Percentiles rank a stretch among this genome's conserved stretches.
Conservation (phyloP, 2,113 vertebrate species). For the Agapornis roseicollis region DNA sequence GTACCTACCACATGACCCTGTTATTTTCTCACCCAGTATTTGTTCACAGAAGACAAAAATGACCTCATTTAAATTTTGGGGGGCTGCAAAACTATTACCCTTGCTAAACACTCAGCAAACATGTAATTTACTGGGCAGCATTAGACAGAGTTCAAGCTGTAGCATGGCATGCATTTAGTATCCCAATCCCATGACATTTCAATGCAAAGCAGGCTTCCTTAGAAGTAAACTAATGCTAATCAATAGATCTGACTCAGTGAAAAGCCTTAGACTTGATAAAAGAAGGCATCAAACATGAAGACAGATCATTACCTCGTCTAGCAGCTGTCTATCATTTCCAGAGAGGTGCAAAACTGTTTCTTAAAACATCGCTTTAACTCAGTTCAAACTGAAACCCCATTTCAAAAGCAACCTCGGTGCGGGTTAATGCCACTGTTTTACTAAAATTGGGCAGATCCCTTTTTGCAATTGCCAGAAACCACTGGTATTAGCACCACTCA, state of each 20-base stretch:
- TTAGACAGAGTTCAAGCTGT: conserved; percentile 62
- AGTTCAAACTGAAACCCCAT: conserved; percentile 49
- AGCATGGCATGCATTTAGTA: conserved; percentile 35
- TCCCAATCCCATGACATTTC: conserved; percentile 41
- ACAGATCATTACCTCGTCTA: conserved; percentile 61
- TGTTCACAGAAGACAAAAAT: conserved; percentile 33
- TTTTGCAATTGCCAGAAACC: conserved; percentile 57
- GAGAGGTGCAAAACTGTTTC: conserved; percentile 28
- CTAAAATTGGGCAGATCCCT: conserved; percentile 60
- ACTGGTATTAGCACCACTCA: conserved; percentile 52
- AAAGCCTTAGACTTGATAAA: conserved; percentile 65
- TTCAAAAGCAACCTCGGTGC: conserved; percentile 36
- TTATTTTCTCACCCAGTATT: conserved; percentile 14
- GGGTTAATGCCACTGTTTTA: conserved; percentile 19
- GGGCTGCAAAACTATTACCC: conserved; percentile 46
- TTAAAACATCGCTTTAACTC: conserved; percentile 53
- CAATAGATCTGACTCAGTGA: conserved; percentile 67
- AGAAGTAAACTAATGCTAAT: conserved; percentile 63
- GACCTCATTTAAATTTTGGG: conserved; percentile 20
- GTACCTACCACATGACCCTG: background rate
- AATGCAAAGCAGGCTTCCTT: conserved; percentile 58
- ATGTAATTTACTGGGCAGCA: conserved; percentile 71
- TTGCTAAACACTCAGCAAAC: conserved; percentile 62
- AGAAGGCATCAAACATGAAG: conserved; percentile 62
- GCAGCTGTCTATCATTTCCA: conserved; percentile 61